These are phyloP conservation scores for Gorsachius magnificus DNA, from an alignment of 2,797 vertebrate species.

Conservation along the genomic window DNA sequence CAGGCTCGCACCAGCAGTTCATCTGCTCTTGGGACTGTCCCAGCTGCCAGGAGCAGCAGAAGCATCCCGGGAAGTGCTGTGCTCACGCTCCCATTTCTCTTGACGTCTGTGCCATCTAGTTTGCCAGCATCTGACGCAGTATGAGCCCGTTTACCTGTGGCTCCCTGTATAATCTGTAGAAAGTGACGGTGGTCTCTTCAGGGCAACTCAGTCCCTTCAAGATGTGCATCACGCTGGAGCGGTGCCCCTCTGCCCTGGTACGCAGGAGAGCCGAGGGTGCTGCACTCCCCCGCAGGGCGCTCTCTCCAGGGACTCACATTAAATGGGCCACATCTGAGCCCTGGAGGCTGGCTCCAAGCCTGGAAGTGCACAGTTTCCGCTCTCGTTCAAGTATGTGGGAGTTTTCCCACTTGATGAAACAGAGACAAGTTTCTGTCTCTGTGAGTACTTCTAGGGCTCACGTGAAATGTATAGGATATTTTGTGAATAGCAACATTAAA, in stretches of 20 bases:
- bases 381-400: not conserved
- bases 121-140: not conserved
- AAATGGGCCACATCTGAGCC: not conserved
- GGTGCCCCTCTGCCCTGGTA: not conserved
- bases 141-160: not conserved
- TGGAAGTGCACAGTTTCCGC: not conserved
- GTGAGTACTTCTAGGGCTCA: not conserved
- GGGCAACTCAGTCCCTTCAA: not conserved
- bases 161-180: not conserved
- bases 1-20: not conserved
- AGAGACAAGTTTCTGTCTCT: not conserved
- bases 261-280: not conserved
- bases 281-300: not conserved
- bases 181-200: fast-evolving
- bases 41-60: not conserved
- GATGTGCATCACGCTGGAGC: fast-evolving
- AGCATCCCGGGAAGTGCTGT: fast-evolving
- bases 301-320: not conserved
- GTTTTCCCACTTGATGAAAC: not conserved
- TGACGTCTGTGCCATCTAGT: not conserved
- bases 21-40: not conserved
- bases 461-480: not conserved
- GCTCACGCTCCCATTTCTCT: not conserved
- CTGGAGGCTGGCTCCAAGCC: not conserved
- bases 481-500: not conserved